Percentiles rank a stretch among this genome's conserved stretches.
Conservation (phyloP, 2,888 invertebrate species). For the Drosophila vallismaia region DNA sequence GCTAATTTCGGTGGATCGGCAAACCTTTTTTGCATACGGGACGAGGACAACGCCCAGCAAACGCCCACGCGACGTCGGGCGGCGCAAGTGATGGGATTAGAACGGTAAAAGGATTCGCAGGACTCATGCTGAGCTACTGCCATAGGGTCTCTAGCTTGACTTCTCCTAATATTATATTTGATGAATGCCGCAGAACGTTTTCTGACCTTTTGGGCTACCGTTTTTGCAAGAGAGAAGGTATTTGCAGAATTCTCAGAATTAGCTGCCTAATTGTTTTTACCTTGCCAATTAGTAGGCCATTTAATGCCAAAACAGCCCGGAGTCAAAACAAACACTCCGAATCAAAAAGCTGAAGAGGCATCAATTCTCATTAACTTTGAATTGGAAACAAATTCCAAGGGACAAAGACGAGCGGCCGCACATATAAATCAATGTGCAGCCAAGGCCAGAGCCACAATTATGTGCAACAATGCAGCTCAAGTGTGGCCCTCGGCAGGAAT, state of each 20-base stretch:
- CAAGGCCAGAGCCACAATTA: constrained; percentile 57
- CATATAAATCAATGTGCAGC: constrained; percentile 64
- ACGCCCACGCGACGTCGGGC: constrained; percentile 61
- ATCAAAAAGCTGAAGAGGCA: constrained; percentile 52
- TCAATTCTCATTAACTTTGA: constrained; percentile 80
- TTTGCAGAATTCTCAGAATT: constrained; percentile 42
- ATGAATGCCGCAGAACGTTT: constrained; percentile 49
- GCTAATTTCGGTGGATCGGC: constrained; percentile 73
- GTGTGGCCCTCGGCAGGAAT: constrained; percentile 80
- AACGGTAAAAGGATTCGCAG: constrained; percentile 37
- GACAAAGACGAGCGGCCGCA: constrained; percentile 34
- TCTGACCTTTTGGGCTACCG: constrained; percentile 34
- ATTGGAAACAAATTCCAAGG: constrained; percentile 73
- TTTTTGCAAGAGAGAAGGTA: constrained; percentile 9
- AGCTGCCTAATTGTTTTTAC: constrained; percentile 49
- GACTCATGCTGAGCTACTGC: constrained; percentile 21
- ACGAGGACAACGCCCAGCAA: constrained; percentile 53
- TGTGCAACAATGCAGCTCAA: constrained; percentile 71
- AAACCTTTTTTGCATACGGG: constrained; percentile 48
- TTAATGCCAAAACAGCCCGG: constrained; percentile 42
- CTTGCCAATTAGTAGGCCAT: constrained; percentile 64
- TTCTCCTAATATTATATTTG: constrained; percentile 30
- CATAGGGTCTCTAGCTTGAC: not conserved
- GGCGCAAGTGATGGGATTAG: constrained; percentile 58
- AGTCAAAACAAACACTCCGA: constrained; percentile 77